Evolutionary conservation across 2,797 vertebrate species (phyloP).

Genomic region (Micropoecilia bifurca): DNA sequence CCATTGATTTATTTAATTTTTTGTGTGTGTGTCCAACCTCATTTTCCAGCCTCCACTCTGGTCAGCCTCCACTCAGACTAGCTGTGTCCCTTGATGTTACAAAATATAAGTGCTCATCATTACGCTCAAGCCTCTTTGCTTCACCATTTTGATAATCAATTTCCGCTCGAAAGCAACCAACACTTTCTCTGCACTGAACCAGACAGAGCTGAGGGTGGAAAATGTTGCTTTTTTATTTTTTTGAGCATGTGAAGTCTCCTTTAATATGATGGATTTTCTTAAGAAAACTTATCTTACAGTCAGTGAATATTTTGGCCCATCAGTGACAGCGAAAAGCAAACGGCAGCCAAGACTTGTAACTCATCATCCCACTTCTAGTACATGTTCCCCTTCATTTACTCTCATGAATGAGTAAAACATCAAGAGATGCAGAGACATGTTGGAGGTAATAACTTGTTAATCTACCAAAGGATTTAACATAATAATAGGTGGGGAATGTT

Average conservation of each 20-base stretch:
- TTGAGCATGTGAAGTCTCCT: background rate
- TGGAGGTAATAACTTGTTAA: slow-evolving; percentile 15
- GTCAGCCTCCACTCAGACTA: slow-evolving; percentile 37
- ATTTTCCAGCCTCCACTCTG: slow-evolving; percentile 37
- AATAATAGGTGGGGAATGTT: slow-evolving; percentile 1
- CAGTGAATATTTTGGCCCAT: slow-evolving; percentile 26
- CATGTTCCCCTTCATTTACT: slow-evolving; percentile 68
- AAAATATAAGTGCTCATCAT: slow-evolving; percentile 48
- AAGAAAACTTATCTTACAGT: slow-evolving; percentile 5
- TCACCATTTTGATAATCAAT: slow-evolving; percentile 34
- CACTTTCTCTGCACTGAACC: slow-evolving; percentile 13
- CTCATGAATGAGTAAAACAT: slow-evolving; percentile 68
- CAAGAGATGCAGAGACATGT: slow-evolving; percentile 8
- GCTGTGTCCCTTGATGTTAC: slow-evolving; percentile 27
- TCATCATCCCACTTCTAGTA: slow-evolving; percentile 42
- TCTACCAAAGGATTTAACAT: slow-evolving; percentile 34
- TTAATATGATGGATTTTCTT: slow-evolving; percentile 2
- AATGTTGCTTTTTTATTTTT: background rate
- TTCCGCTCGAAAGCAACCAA: slow-evolving; percentile 33
- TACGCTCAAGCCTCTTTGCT: slow-evolving; percentile 26
- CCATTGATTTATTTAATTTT: slow-evolving; percentile 35
- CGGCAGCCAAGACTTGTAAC: slow-evolving; percentile 48
- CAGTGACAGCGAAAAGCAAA: slow-evolving; percentile 50
- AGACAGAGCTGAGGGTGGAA: background rate
- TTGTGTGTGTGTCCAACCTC: slow-evolving; percentile 7